Evolutionary conservation across 1,140 invertebrate species (phyloP), one percentile per base, ranked within the genome.

Genomic region (Sinonovacula constricta): DNA sequence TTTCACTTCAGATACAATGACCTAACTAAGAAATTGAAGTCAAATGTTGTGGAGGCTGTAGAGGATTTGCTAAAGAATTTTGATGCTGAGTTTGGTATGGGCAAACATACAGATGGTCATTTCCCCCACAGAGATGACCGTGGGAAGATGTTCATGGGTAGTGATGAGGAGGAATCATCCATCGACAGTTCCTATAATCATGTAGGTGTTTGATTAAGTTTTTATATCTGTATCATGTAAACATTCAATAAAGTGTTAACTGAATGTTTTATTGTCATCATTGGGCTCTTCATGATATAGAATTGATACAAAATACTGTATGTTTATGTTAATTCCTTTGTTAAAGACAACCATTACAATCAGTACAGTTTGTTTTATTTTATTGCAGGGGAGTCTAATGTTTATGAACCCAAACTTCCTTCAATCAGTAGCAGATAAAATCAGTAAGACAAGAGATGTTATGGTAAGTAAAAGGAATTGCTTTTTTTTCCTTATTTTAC

Each of bases 91-190:
- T 90, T 91, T 85, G 84, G 81, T 15, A 67, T 75, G 28, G 84
- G 81, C 36, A 79, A 70, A 34, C 68, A 83, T 33, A 80, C 72
- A 49, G 76, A 80, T 14, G 79, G 74, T 63, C 79, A 68, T 28
- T 66, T 83, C 24, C 36, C 49, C 4, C 66, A 62, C 31, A 66
- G 54, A 62, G 80, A 84, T 12, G 79, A 67, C 18, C 69, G 74
- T 18, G 77, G 63, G 4, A 80, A 74, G 12, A 62, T 77, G 51
- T 68, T 83, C 14, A 68, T 76, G 22, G 77, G 77, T 57, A 86
- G 84, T 72, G 88, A 90, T 79, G 90, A 91, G 66, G 88, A 87
- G 71, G 89, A 89, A 67, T 86, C 86, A 36, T 88, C 86, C 3
- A 85, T 83, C 84, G 87, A 81, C 66, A 88, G 86, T 71, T 89